phyloP scores from a whole-genome alignment of 2,113 vertebrate species.

The Salvelinus sp. region DNA sequence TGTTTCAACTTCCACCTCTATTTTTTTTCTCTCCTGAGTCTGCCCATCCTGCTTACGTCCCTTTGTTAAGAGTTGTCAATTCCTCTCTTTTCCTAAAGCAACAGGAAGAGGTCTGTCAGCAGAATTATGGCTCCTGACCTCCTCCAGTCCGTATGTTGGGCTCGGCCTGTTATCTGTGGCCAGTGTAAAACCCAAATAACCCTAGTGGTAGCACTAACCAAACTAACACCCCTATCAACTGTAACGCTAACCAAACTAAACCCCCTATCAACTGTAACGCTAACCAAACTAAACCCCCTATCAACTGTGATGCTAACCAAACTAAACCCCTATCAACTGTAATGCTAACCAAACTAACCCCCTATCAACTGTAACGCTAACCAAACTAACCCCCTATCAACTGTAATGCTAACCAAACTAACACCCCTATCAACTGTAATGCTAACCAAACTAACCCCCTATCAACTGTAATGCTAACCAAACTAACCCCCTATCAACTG shows the following conservation, averaged over 20 bases:
- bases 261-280: too few species aligned
- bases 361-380: too few species aligned
- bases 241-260: not conserved
- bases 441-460: too few species aligned
- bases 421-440: too few species aligned
- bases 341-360: too few species aligned
- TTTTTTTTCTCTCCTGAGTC: not conserved
- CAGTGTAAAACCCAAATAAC: not conserved
- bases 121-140: constrained; percentile 57
- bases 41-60: constrained; percentile 44
- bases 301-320: too few species aligned
- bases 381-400: too few species aligned
- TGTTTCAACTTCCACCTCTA: constrained; percentile 30
- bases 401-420: too few species aligned
- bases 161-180: constrained; percentile 1
- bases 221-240: not conserved
- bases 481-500: too few species aligned
- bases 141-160: not conserved
- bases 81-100: constrained; percentile 32
- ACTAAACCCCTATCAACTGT: too few species aligned
- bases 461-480: too few species aligned
- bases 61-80: constrained; percentile 38
- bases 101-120: constrained; percentile 65
- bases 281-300: too few species aligned
- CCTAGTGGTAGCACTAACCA: not conserved